A percentile compares a stretch with the other conserved stretches of the same genome.
phyloP scores from a whole-genome alignment of 2,113 vertebrate genomes.

The Lamprotornis superbus region DNA sequence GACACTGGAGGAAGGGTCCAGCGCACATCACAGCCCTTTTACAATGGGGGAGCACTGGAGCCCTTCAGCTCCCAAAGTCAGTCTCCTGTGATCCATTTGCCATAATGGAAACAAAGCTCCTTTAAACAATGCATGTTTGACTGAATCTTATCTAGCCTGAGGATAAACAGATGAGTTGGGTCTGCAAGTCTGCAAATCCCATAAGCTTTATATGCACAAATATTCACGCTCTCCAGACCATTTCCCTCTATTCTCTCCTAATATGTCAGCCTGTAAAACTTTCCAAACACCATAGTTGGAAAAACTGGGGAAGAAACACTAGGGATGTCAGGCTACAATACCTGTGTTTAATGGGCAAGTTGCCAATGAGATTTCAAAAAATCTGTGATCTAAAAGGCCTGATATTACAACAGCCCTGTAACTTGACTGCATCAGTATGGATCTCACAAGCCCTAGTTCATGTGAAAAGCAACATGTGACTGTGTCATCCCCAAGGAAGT shows the following conservation, averaged over 20 bases:
- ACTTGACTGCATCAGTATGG: slow-evolving; percentile 29
- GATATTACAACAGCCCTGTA: slow-evolving; percentile 10
- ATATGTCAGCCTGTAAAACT: slow-evolving; percentile 63
- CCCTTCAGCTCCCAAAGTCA: slow-evolving; percentile 23
- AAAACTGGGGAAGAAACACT: slow-evolving; percentile 40
- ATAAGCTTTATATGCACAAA: slow-evolving; percentile 56
- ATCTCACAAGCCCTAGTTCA: slow-evolving; percentile 25
- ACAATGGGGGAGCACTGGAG: slow-evolving; percentile 49
- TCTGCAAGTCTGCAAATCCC: slow-evolving; percentile 66
- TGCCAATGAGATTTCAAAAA: slow-evolving; percentile 19
- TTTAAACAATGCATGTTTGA: slow-evolving; percentile 60
- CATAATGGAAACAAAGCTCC: slow-evolving; percentile 58
- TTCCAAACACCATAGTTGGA: background rate
- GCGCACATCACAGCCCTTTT: slow-evolving; percentile 17
- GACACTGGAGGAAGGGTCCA: slow-evolving; percentile 3
- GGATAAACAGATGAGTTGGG: slow-evolving; percentile 70
- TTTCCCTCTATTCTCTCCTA: slow-evolving; percentile 42
- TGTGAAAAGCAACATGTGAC: slow-evolving; percentile 7
- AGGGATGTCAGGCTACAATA: slow-evolving; percentile 1
- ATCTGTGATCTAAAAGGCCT: background rate
- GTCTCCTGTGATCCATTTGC: slow-evolving; percentile 38
- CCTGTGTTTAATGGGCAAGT: slow-evolving; percentile 45
- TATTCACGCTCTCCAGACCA: slow-evolving; percentile 16
- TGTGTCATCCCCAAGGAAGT: background rate
- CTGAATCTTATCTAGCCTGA: slow-evolving; percentile 67